Evolutionary conservation across 2,888 invertebrate genomes (phyloP), one percentile per base, ranked within the genome.

Genomic region (Diarsia mendica): DNA sequence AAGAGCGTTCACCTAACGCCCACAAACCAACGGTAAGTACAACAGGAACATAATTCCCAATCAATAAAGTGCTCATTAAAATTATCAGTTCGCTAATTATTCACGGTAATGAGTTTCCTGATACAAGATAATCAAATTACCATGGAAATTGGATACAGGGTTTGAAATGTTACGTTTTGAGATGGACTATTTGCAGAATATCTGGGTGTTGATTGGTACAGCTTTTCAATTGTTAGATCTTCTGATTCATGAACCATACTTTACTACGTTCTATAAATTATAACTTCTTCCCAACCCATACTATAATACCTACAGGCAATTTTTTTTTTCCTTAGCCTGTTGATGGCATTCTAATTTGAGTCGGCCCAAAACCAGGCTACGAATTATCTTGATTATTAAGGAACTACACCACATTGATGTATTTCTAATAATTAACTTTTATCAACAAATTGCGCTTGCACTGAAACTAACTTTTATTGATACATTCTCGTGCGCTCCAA

Each of bases 21-120:
- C 88, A 82, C 79, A 82, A 88, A 92, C 88, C 90, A 87, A 92
- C 90, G 94, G 95, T 95, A 86, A 93, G 93, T 90, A 4, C 39
- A 20, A 49, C 61, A 67, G 33, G 55, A 53, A 76, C n/a, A 23
- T 63, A 53, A 44, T 55, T 28, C 20, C 46, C 28, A 23, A 85
- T 81, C 72, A 83, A 82, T 79, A 77, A 77, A 73, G 28, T 70
- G 49, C 66, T 83, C 79, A 66, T 84, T 84, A 76, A 61, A 74
- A 67, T 82, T 74, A 79, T 80, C 67, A 73, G 72, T 65, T 69
- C 44, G 44, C 63, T 81, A 83, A 81, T 85, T 83, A 80, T 69
- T 51, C 44, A 15, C n/a, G 51, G 63, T 84, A 80, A 83, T 81
- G 75, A 83, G 75, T 81, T 70, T 55, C 82, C 78, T 67, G 66